Evolutionary conservation across 2,888 invertebrate species (phyloP), one percentile per base, ranked within the genome.

Genomic region (Drosophila melanosoma): DNA sequence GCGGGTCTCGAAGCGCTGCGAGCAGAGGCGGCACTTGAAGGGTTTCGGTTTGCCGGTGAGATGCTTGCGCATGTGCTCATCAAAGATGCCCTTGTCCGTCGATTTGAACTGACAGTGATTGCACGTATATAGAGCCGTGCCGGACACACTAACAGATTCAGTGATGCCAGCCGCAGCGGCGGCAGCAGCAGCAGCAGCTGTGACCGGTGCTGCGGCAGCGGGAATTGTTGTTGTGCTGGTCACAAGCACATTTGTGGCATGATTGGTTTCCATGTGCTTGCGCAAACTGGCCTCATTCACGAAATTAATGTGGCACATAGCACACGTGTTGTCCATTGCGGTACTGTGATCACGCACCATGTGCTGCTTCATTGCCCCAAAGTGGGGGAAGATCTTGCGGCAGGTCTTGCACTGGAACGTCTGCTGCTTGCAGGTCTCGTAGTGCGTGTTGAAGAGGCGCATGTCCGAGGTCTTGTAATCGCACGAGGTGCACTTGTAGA

Each of bases 11-110:
- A 93, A 93, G 8, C 93, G 91, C 48, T 92, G 91, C 40, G 93
- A 92, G 71, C 93, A 93, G n/a, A 93, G 83, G 1, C 93, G 92
- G 81, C 93, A 93, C 82, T 93, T 93, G 68, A 93, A 93, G n/a
- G 93, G 93, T 72, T 93, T 93, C n/a, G 93, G 91, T 69, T 93
- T 93, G 32, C 79, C 86, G 49, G 83, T 81, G 23, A 91, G 79
- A 76, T 93, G 93, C 61, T 93, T 93, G 40, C 92, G 91, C 87
- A 92, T 87, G 67, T 93, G 93, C 23, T 93, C 93, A 61, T 93
- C 93, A 52, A 92, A 93, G 57, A 90, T 76, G n/a, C 79, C 67
- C 76, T 93, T 93, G 49, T 93, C 93, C 29, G 92, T 91, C 10
- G 93, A 92, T 78, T 93, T 93, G 72, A 91, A 93, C 73, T 92